phyloP scores from a whole-genome alignment of 2,888 invertebrate species.

The Morpho deidamia region DNA sequence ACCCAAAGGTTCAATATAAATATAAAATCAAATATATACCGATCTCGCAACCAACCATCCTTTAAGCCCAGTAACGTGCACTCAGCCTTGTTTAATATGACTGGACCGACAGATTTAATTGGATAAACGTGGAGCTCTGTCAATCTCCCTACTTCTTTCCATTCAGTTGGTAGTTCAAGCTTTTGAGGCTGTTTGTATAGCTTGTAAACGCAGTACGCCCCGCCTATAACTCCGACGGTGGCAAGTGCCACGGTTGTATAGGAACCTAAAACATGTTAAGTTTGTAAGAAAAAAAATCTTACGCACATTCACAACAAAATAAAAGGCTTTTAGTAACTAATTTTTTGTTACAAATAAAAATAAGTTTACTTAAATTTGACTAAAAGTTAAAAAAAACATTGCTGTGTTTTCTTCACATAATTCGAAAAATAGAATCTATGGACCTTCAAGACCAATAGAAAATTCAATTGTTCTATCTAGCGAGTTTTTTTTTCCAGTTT shows the following conservation, averaged over 20 bases:
- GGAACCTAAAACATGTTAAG: slow-evolving; percentile 32
- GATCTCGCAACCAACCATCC: slow-evolving; percentile 75
- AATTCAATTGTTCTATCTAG: too few relatives aligned
- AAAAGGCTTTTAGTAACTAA: too few relatives aligned
- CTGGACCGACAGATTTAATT: slow-evolving; percentile 78
- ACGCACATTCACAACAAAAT: too few relatives aligned
- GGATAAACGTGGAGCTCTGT: slow-evolving; percentile 76
- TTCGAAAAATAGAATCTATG: too few relatives aligned
- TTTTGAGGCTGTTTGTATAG: slow-evolving; percentile 36
- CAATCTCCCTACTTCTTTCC: slow-evolving; percentile 78
- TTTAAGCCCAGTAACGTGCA: slow-evolving; percentile 74
- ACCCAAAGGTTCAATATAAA: too few relatives aligned
- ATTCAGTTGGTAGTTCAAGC: slow-evolving; percentile 59
- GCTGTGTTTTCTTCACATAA: too few relatives aligned
- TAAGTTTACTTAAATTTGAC: too few relatives aligned
- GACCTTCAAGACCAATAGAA: too few relatives aligned
- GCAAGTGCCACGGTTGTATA: slow-evolving; percentile 41
- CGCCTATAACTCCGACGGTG: slow-evolving; percentile 47
- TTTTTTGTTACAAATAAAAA: too few relatives aligned
- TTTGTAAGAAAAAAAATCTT: too few relatives aligned
- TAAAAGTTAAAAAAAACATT: too few relatives aligned
- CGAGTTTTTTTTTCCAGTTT: too few relatives aligned
- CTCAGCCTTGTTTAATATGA: slow-evolving; percentile 67
- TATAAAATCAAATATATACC: slow-evolving; percentile 37
- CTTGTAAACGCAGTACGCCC: slow-evolving; percentile 50